Conservation (phyloP, 2,888 invertebrate species). For the Spicauda simplicius region DNA sequence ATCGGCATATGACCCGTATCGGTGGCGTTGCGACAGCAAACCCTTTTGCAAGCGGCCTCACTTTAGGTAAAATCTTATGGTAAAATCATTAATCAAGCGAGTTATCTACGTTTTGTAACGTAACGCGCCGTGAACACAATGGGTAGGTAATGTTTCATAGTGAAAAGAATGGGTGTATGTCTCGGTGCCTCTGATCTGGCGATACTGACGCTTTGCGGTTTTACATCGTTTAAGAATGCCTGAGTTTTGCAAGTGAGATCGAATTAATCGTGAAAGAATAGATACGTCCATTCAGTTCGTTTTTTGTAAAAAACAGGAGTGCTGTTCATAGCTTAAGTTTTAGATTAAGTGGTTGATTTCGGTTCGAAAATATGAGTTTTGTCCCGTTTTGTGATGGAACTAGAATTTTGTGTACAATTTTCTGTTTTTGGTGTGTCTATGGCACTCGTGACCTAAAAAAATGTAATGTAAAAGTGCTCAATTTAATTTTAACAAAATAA, state of each 20-base stretch:
- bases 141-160: slow-evolving; percentile 43
- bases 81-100: slow-evolving; percentile 78
- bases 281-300: no score
- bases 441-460: no score
- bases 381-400: no score
- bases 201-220: slow-evolving; percentile 11
- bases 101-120: slow-evolving; percentile 66
- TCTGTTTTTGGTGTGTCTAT: no score
- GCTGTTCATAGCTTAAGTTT: no score
- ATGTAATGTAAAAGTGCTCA: no score
- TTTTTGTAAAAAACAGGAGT: no score
- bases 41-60: slow-evolving; percentile 54
- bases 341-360: no score
- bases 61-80: slow-evolving; percentile 71
- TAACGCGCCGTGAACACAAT: slow-evolving; percentile 74
- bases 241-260: slow-evolving; percentile 24
- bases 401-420: no score
- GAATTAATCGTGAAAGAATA: neutral
- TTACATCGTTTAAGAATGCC: slow-evolving; percentile 27
- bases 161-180: slow-evolving; percentile 29
- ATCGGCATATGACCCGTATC: slow-evolving; percentile 33
- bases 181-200: slow-evolving; percentile 6
- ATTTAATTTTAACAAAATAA: no score
- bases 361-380: no score
- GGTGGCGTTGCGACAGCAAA: slow-evolving; percentile 31